A percentile compares a stretch with the other conserved stretches of the same genome.
Evolutionary conservation across 2,888 invertebrate species (phyloP).

Genomic region (Aproaerema taeniolella): DNA sequence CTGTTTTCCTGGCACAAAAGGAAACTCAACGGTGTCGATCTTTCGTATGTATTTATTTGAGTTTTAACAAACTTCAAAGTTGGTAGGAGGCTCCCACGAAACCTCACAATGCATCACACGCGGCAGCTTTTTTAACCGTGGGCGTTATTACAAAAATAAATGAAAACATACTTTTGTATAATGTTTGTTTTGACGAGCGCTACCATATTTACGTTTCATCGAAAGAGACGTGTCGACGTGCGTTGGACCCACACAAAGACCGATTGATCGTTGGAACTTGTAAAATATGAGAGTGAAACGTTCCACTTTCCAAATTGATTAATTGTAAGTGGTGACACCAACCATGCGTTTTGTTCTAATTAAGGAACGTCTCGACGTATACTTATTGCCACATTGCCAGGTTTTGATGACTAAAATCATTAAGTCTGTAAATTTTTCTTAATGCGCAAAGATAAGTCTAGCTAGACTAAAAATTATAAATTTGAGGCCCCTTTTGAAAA

Average conservation of each 20-base stretch:
- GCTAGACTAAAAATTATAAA: slow-evolving; percentile 29
- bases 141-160: slow-evolving; percentile 67
- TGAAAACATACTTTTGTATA: slow-evolving; percentile 62
- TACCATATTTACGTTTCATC: slow-evolving; percentile 50
- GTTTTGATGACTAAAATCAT: slow-evolving; percentile 55
- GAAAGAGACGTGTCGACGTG: slow-evolving; percentile 49
- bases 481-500: slow-evolving; percentile 37
- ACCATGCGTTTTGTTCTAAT: slow-evolving; percentile 49
- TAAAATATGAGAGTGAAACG: slow-evolving; percentile 53
- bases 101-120: slow-evolving; percentile 51
- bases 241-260: slow-evolving; percentile 70
- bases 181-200: slow-evolving; percentile 68
- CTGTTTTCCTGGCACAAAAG: too few species aligned
- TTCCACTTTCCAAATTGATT: slow-evolving; percentile 69
- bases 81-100: slow-evolving; percentile 49
- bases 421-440: slow-evolving; percentile 43
- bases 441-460: slow-evolving; percentile 33
- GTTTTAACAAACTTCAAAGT: slow-evolving; percentile 36
- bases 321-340: slow-evolving; percentile 57
- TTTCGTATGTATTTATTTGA: slow-evolving; percentile 14
- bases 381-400: slow-evolving; percentile 47
- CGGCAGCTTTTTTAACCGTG: slow-evolving; percentile 46
- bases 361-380: slow-evolving; percentile 42
- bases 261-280: slow-evolving; percentile 57
- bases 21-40: slow-evolving; percentile 15